A percentile compares a stretch with the other conserved stretches of the same genome.
phyloP scores from a whole-genome alignment of 2,797 vertebrate genomes.

The Rhadinocentrus ornatus region DNA sequence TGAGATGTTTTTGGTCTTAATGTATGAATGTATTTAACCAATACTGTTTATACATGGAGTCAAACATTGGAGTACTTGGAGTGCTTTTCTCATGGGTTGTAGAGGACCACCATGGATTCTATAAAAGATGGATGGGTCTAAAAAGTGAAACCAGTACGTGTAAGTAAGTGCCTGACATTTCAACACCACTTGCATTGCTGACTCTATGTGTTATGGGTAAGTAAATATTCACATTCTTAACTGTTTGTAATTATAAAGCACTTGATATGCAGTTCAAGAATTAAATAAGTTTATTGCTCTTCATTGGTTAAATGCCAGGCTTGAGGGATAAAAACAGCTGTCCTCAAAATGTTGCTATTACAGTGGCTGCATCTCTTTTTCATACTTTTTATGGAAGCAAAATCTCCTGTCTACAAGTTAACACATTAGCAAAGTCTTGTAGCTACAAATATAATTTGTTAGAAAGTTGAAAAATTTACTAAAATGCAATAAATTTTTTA shows the following conservation, averaged over 20 bases:
- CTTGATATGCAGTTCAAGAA: not conserved
- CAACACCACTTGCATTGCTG: not conserved
- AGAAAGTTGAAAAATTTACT: too few relatives aligned
- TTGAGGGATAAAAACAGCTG: not conserved
- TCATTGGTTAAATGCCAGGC: not conserved
- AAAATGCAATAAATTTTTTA: too few relatives aligned
- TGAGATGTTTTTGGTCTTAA: conserved; percentile 39
- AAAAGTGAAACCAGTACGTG: not conserved
- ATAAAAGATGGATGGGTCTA: not conserved
- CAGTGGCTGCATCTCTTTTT: too few relatives aligned
- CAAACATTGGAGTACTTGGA: not conserved
- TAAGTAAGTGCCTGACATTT: not conserved
- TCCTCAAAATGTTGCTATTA: not conserved
- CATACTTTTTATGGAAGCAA: conserved; percentile 1
- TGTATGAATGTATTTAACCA: conserved; percentile 21
- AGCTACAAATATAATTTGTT: conserved; percentile 9
- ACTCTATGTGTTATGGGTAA: not conserved
- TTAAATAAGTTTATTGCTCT: not conserved
- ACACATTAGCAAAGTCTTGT: conserved; percentile 8
- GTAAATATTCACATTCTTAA: not conserved
- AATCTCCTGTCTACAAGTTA: too few relatives aligned
- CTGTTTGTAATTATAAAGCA: not conserved
- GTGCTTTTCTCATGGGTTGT: not conserved
- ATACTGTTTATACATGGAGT: conserved; percentile 11
- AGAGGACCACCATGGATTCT: not conserved